phyloP scores from a whole-genome alignment of 2,888 invertebrate genomes.

The Cryptophagus acutangulus region DNA sequence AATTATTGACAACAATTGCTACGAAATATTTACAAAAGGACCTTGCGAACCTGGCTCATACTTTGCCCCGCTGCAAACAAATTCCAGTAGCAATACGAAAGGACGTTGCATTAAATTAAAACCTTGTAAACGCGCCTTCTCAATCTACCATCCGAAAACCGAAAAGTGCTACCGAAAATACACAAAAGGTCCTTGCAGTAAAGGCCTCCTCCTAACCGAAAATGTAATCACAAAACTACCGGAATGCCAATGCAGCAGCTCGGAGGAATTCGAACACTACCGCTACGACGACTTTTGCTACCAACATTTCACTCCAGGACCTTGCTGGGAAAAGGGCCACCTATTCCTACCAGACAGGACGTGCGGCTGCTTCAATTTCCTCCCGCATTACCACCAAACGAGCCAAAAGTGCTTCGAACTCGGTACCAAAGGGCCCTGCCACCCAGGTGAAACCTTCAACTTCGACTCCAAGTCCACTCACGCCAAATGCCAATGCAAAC shows the following conservation, averaged over 20 bases:
- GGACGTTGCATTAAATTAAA: conserved; percentile 62
- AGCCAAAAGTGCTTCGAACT: conserved; percentile 71
- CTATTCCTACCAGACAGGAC: conserved; percentile 68
- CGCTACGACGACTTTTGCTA: conserved; percentile 61
- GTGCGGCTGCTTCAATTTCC: conserved; percentile 66
- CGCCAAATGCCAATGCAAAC: conserved; percentile 66
- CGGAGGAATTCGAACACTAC: conserved; percentile 48
- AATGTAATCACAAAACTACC: conserved; percentile 57
- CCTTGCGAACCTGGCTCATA: conserved; percentile 70
- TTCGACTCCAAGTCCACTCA: conserved; percentile 48
- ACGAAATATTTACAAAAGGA: conserved; percentile 68
- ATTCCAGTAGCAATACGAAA: conserved; percentile 43
- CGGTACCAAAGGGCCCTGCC: conserved; percentile 73
- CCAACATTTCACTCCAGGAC: conserved; percentile 74
- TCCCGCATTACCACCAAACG: conserved; percentile 70
- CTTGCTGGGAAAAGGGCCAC: conserved; percentile 70
- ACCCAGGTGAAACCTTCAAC: conserved; percentile 66
- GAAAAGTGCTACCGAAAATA: conserved; percentile 68
- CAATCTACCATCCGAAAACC: conserved; percentile 73
- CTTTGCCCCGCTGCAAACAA: conserved; percentile 63
- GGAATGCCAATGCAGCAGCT: conserved; percentile 53
- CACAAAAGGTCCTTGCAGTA: conserved; percentile 71
- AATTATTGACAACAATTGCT: conserved; percentile 63
- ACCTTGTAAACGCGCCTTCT: conserved; percentile 58
- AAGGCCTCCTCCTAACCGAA: conserved; percentile 63